A percentile compares a stretch with the other conserved stretches of the same genome.
Conservation (phyloP, 2,888 invertebrate species). For the Acronicta alni region DNA sequence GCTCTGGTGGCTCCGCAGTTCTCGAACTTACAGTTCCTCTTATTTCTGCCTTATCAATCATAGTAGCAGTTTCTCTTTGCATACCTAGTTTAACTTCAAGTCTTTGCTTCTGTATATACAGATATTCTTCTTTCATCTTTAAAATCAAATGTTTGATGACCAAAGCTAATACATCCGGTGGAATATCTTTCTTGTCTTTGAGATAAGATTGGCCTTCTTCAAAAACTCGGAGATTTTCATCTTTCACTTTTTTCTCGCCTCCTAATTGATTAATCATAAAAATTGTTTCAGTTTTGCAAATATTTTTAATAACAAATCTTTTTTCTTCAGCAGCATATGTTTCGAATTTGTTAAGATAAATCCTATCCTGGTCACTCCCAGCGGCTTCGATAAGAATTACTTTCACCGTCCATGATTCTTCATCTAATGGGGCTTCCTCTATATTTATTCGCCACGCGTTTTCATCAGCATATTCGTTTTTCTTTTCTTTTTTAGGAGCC, state of each 20-base stretch:
- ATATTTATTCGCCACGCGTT: conserved; percentile 73
- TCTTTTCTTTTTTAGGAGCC: conserved; percentile 73
- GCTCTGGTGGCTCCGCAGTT: conserved; percentile 54
- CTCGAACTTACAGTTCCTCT: conserved; percentile 71
- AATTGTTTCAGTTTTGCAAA: conserved; percentile 83
- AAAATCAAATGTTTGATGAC: conserved; percentile 82
- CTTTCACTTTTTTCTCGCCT: conserved; percentile 80
- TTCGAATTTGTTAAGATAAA: conserved; percentile 82
- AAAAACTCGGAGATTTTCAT: conserved; percentile 78
- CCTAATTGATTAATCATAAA: conserved; percentile 86
- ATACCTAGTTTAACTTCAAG: conserved; percentile 79
- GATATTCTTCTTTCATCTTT: conserved; percentile 83
- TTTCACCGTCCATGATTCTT: conserved; percentile 76
- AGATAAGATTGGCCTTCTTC: conserved; percentile 80
- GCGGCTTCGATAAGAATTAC: conserved; percentile 81
- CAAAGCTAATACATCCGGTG: conserved; percentile 78
- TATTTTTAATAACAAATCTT: conserved; percentile 83
- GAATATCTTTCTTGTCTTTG: conserved; percentile 80
- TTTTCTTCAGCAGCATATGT: conserved; percentile 77
- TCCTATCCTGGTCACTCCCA: conserved; percentile 80
- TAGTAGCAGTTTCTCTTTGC: conserved; percentile 76
- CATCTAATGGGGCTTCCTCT: conserved; percentile 72
- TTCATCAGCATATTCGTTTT: conserved; percentile 64
- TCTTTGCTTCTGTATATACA: conserved; percentile 78
- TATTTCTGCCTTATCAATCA: conserved; percentile 76